Conservation (phyloP, 1,140 invertebrate species). For the Metaphire vulgaris region DNA sequence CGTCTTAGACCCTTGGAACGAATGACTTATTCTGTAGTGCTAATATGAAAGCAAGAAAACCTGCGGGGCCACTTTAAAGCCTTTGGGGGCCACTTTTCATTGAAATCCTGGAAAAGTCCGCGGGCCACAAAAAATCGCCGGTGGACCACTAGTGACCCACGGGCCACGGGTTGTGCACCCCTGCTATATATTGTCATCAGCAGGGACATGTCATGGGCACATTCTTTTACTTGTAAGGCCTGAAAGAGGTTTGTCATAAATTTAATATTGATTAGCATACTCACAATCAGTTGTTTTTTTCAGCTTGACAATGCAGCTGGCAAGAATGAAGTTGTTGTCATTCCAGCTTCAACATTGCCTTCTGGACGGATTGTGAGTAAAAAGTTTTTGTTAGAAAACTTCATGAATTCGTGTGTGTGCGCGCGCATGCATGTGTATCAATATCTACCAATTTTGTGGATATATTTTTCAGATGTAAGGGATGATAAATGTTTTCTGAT, state of each 20-base stretch:
- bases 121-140: no score
- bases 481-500: conserved; percentile 25
- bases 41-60: no score
- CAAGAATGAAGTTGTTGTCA: conserved; percentile 4
- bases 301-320: conserved; percentile 7
- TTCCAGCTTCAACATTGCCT: neutral
- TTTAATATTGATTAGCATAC: neutral
- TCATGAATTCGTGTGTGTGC: no score
- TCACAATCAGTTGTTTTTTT: conserved; percentile 3
- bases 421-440: no score
- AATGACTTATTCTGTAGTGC: no score
- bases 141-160: neutral
- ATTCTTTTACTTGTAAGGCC: neutral
- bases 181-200: no score
- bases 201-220: no score
- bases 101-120: no score
- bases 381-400: neutral
- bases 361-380: neutral
- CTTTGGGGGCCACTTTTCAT: no score
- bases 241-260: neutral
- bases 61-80: no score
- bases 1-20: no score
- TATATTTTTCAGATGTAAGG: neutral
- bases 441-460: conserved; percentile 11
- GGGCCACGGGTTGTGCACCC: no score